Conservation (phyloP, 2,113 vertebrate species). For the Vanacampus margaritifer region DNA sequence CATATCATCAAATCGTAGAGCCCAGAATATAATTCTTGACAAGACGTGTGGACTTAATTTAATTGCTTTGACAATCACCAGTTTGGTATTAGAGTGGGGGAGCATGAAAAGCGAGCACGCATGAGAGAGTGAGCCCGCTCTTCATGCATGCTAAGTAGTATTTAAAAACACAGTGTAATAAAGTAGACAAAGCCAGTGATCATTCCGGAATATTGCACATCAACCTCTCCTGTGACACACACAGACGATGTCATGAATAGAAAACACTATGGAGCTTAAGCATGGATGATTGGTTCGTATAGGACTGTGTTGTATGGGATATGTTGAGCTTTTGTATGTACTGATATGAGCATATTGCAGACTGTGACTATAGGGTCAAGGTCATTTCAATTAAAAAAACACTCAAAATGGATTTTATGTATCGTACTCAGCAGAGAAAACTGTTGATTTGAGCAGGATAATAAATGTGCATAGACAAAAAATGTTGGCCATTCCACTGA, state of each 20-base stretch:
- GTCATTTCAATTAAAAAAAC: not conserved
- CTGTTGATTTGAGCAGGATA: not conserved
- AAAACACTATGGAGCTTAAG: constrained; percentile 29
- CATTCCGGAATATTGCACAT: constrained; percentile 51
- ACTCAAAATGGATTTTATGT: not conserved
- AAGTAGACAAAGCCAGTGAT: constrained; percentile 29
- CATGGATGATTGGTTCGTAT: not conserved
- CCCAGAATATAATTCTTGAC: not conserved
- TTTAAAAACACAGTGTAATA: constrained; percentile 16
- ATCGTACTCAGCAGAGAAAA: not conserved
- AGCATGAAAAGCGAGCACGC: constrained; percentile 24
- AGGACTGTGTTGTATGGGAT: not conserved
- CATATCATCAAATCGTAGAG: constrained; percentile 6
- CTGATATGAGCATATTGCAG: constrained; percentile 17
- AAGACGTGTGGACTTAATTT: not conserved
- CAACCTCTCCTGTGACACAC: constrained; percentile 39
- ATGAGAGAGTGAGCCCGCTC: constrained; percentile 10
- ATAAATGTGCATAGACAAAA: not conserved
- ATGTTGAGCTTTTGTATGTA: constrained; percentile 20
- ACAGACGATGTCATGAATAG: constrained; percentile 53
- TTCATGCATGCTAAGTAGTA: constrained; percentile 28
- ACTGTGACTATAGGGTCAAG: not conserved
- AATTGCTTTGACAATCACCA: constrained; percentile 21
- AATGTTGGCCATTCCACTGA: too few species aligned
- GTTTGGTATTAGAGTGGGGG: constrained; percentile 17